Base-by-base conservation (phyloP, 2,113 vertebrate genomes). In the Alexandromys fortis region DNA sequence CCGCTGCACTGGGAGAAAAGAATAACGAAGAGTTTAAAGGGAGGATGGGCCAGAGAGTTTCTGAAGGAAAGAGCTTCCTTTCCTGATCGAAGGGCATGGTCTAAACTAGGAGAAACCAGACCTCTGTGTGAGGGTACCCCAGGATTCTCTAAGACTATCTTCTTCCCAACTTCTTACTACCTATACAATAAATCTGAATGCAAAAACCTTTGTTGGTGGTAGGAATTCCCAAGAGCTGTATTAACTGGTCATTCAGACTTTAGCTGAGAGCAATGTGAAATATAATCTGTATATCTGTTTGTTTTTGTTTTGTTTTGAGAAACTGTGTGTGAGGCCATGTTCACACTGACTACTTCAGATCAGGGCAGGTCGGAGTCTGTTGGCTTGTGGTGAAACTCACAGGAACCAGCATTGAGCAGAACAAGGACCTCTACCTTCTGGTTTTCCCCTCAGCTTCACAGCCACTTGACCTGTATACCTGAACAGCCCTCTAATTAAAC, bases 241-340 rank as follows among this genome's bases (percentile, higher is more conserved):
- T 73, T 82, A 86, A 94, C 35, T 95, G 76, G 22, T 90, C 16
- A 92, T 38, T 93, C 47, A 90, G 52, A 49, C 78, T 91, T 75
- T 89, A 92, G 28, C 72, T 85, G 47, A 9, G 42, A 94, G 22
- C 58, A 33, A 70, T 77, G 26, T 89, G 90, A 96, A 94, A 91
- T 45, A 68, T 26, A 30, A 92, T 28, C 63, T 77, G 68, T 30
- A 33, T 6, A 63, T 73, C 14, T 89, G 52, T 16, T 61, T 38
- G 55, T 30, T 55, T 28, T 79, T 72, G 14, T 79, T 30, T 77
- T 63, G 61, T 45, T 73, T 82, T 24, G 58, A 94, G 17, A n/a
- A 61, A 96, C 47, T 73, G 5, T 30, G 7, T 91, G 52, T 92
- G 70, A 85, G 21, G 42, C 52, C 89, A 81, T 88, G n/a, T 35